phyloP scores from a whole-genome alignment of 2,888 invertebrate genomes.

The Noctua janthe region DNA sequence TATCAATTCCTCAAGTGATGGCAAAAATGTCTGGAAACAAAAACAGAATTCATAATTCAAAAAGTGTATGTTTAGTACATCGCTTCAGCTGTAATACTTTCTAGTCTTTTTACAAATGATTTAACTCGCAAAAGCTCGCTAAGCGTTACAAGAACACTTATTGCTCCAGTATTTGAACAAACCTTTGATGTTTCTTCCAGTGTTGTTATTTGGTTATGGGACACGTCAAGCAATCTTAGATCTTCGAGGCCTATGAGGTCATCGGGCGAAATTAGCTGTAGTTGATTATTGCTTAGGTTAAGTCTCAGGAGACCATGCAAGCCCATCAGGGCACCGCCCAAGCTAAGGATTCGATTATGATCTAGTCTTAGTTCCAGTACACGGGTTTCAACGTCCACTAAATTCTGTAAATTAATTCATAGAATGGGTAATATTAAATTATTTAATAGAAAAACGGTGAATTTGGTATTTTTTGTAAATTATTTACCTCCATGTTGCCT shows the following conservation, averaged over 20 bases:
- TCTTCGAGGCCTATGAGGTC: constrained; percentile 95
- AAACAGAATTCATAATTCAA: constrained; percentile 12
- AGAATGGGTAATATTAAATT: neutral
- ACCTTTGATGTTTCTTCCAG: constrained; percentile 96
- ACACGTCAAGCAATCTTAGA: constrained; percentile 93
- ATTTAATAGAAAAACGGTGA: neutral
- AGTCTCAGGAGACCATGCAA: constrained; percentile 93
- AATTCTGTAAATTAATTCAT: constrained; percentile 88
- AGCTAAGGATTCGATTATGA: constrained; percentile 92
- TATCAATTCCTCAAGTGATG: constrained; percentile 93
- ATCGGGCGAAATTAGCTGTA: constrained; percentile 93
- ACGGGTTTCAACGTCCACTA: constrained; percentile 94
- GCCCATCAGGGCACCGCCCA: constrained; percentile 94
- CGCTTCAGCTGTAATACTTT: constrained; percentile 46
- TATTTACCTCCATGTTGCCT: constrained; percentile 92
- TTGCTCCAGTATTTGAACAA: constrained; percentile 62
- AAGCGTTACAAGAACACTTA: constrained; percentile 57
- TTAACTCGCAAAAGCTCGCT: constrained; percentile 67
- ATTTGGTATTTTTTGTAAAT: neutral
- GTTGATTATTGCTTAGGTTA: constrained; percentile 94
- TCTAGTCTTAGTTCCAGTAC: constrained; percentile 93
- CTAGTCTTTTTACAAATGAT: constrained; percentile 5
- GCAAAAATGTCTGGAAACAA: constrained; percentile 93
- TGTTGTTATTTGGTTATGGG: constrained; percentile 94
- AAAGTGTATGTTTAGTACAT: constrained; percentile 5